Base-by-base conservation (phyloP, 2,113 vertebrate species). In the Piprites chloris region DNA sequence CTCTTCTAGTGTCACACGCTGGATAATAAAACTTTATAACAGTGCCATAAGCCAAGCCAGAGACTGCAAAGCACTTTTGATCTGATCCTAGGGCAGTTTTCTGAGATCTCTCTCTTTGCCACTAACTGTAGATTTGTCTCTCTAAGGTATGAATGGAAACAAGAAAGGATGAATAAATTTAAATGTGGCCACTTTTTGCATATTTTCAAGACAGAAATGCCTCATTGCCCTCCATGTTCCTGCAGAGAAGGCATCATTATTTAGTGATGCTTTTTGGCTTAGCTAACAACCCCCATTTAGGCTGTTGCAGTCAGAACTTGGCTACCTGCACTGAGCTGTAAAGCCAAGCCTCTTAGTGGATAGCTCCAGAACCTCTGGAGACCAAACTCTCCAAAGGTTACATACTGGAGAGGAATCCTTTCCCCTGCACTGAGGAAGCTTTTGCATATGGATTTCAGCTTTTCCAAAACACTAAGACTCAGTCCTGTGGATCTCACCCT, bases 11-110 rank as follows among this genome's bases (percentile, higher is more conserved):
- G 73, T 72, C 58, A 93, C 73, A 68, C 4, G 6, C 76, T 72
- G 73, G 72, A 77, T 76, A 88, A 88, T 72, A 95, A 93, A 93
- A 89, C 76, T 84, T 84, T 76, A 49, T 13, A 92, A 76, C 8
- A 44, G 46, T 62, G 76, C 83, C 56, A 56, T 84, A 94, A 95
- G 49, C 84, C 89, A 92, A 81, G 14, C 17, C 73, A 95, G 53
- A 30, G 49, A 89, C 41, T 17, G 47, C 66, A 87, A 95, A 66
- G 49, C 56, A 52, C 52, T 78, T 90, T 22, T 82, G 37, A 89
- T 75, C 39, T 1, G 3, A 75, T 75, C 52, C 32, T 61, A 75
- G 32, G 71, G 37, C 35, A 61, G 44, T 79, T 89, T 69, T 73
- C 39, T 77, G 52, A 86, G 56, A 71, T 47, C 59, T 6, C 21